Base-by-base conservation (phyloP, 1,140 invertebrate species). In the Lordiphosa mommai region DNA sequence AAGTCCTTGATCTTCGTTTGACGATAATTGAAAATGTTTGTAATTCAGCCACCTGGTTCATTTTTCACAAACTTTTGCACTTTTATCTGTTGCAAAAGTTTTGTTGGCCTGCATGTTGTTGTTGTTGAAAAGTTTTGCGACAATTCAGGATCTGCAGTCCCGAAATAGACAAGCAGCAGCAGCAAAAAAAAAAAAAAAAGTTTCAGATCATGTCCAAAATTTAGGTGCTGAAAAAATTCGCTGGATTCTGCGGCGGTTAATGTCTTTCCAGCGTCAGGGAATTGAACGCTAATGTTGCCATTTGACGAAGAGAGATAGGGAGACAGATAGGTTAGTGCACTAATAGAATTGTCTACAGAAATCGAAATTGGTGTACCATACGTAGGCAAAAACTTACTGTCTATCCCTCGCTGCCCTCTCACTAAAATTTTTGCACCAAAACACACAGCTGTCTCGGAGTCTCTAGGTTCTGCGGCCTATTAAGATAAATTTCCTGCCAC, bases 1-100 rank as follows among this genome's bases (percentile, higher is more conserved):
- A 82, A 61, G 61, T 60, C 55, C 64, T 79, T 68, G 63, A 60
- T 63, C 12, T 29, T 47, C 32, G 44, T 49, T 69, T 79, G 59
- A 47, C 74, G 76, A 76, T 82, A 82, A 82, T 82, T 82, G 76
- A 82, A 82, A 82, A 82, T 82, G 76, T 82, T 82, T 82, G 76
- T 82, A 82, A 82, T 82, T 74, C 58, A 64, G 74, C 73, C 47
- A 58, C 48, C 70, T 70, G 66, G 64, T 33, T 17, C 58, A 27
- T 51, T 37, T 48, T 48, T 38, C 13, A 40, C 53, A 73, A 79
- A 80, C 73, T n/a, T 82, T 82, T 67, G 61, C 55, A 82, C 76
- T 80, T 82, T 80, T 80, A 80, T 80, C 76, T 82, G 76, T 74
- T 74, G 66, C 65, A 30, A 60, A 73, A 80, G 70, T 47, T 80